phyloP scores from a whole-genome alignment of 2,797 vertebrate species.

The Acanthurus leucopareius region DNA sequence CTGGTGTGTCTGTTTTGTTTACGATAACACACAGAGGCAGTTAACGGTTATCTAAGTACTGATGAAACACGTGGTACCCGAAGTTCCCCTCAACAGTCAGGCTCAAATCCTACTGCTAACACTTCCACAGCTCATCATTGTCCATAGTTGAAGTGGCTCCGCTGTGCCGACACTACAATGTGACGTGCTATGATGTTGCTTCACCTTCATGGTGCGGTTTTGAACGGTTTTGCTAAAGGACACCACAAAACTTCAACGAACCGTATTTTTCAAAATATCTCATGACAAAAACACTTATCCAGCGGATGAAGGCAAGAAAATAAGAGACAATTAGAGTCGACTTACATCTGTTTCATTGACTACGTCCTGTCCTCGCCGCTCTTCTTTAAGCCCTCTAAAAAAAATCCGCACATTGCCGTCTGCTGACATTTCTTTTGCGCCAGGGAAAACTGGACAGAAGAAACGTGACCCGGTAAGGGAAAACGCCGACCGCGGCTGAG shows the following conservation, averaged over 20 bases:
- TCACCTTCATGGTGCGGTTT: no score
- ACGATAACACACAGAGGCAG: not conserved
- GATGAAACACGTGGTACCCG: slow-evolving; percentile 19
- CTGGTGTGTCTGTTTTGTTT: not conserved
- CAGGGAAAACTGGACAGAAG: not conserved
- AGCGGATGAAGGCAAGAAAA: not conserved
- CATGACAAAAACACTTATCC: not conserved
- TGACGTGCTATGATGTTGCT: not conserved
- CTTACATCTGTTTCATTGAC: slow-evolving; percentile 9
- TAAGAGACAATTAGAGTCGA: not conserved
- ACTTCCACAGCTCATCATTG: not conserved
- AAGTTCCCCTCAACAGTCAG: not conserved
- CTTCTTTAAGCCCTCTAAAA: not conserved
- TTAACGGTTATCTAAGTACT: not conserved
- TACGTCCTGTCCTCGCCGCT: not conserved
- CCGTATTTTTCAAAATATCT: not conserved
- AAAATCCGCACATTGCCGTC: not conserved
- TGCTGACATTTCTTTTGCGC: not conserved
- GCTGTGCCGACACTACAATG: not conserved
- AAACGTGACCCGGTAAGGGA: slow-evolving; percentile 8
- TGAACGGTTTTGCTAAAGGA: slow-evolving; percentile 1
- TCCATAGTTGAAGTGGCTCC: not conserved
- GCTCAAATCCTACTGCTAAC: not conserved
- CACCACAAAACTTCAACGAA: not conserved
- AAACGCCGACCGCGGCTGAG: slow-evolving; percentile 32